phyloP scores from a whole-genome alignment of 2,888 invertebrate genomes.

The Euplexia lucipara region DNA sequence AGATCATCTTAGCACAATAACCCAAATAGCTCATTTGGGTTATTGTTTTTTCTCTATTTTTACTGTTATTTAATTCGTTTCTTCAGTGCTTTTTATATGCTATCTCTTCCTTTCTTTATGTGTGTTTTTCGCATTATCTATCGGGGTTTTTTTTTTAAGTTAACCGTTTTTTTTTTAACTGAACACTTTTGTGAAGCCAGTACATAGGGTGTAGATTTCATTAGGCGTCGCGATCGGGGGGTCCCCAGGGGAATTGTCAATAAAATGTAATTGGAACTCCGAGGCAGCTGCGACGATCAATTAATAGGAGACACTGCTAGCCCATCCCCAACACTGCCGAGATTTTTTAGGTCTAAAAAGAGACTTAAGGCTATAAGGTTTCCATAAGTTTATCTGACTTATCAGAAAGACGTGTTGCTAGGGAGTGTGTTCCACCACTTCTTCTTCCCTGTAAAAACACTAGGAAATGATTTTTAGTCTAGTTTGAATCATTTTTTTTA shows the following conservation, averaged over 20 bases:
- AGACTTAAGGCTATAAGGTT: no score
- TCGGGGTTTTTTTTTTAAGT: neutral
- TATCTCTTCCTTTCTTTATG: neutral
- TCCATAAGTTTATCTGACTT: no score
- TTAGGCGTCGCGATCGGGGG: slow-evolving; percentile 64
- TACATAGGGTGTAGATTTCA: slow-evolving; percentile 69
- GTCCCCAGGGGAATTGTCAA: slow-evolving; percentile 73
- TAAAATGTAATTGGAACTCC: slow-evolving; percentile 79
- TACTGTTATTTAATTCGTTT: no score
- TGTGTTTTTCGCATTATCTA: neutral
- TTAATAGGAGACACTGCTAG: slow-evolving; percentile 67
- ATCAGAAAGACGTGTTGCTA: no score
- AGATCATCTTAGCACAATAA: no score
- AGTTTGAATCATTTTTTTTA: neutral
- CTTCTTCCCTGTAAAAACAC: no score
- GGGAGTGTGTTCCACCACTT: no score
- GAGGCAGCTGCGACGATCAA: slow-evolving; percentile 75
- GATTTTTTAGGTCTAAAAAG: slow-evolving; percentile 36
- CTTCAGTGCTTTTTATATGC: no score
- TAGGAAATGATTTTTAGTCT: no score
- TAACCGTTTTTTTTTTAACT: neutral
- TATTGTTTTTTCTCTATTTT: no score
- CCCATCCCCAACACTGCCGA: slow-evolving; percentile 16
- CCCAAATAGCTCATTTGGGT: no score
- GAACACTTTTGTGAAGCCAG: slow-evolving; percentile 40